Evolutionary conservation across 2,113 vertebrate species (phyloP).

Genomic region (Rattus norvegicus): DNA sequence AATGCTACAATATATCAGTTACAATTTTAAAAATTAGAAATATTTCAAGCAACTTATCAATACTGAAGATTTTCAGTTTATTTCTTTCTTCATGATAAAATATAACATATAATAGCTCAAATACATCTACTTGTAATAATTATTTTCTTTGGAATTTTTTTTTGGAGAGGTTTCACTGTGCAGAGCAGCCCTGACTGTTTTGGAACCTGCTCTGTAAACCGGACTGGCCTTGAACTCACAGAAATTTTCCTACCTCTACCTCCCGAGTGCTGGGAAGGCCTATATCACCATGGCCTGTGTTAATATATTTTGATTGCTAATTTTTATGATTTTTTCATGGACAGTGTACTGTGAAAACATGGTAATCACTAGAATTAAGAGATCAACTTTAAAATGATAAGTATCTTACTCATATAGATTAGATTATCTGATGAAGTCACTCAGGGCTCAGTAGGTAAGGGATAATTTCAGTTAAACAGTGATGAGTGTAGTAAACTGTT

Average conservation of each 20-base stretch:
- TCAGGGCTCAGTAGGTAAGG: neutral
- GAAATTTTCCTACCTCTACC: too few relatives aligned
- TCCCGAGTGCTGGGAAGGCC: too few relatives aligned
- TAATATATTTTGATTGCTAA: neutral
- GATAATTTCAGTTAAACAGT: neutral
- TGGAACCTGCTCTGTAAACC: too few relatives aligned
- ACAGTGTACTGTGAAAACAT: neutral
- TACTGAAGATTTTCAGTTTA: neutral
- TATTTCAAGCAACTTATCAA: conserved; percentile 23
- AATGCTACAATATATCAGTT: neutral
- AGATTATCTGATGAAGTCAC: neutral
- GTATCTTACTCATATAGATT: neutral
- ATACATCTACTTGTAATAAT: neutral
- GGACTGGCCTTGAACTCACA: too few relatives aligned
- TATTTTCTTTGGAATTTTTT: neutral
- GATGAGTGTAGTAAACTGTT: neutral
- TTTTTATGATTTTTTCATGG: neutral
- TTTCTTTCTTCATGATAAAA: neutral
- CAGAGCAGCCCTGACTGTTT: too few relatives aligned
- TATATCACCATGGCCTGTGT: neutral
- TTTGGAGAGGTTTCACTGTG: too few relatives aligned
- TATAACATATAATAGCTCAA: neutral
- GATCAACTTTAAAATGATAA: neutral
- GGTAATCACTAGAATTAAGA: neutral
- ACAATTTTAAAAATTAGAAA: neutral